Evolutionary conservation across 1,140 invertebrate genomes (phyloP), one percentile per base, ranked within the genome.

Genomic region (Drosophila miranda): DNA sequence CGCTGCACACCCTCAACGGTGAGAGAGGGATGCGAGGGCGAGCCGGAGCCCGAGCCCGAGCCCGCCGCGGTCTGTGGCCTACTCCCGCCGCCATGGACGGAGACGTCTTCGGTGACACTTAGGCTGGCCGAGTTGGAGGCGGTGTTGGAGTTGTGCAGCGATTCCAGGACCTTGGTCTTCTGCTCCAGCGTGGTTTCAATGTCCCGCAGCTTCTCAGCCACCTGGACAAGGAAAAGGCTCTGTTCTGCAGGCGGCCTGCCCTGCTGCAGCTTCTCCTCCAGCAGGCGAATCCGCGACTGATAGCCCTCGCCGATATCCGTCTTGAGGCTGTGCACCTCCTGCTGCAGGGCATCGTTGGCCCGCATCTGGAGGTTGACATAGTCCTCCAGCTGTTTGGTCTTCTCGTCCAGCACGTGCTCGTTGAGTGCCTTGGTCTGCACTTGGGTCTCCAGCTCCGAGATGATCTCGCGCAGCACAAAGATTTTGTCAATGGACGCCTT

Each of bases 31-130:
- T 89, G 88, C 5, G 62, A 43, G 11, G 89, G 83, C 2, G 78
- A 80, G 11, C 86, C 80, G 2, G 78, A 80, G 2, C 59, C 23
- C 0, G 23, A 80, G 3, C 59, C 23, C 4, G 23, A 80, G 2
- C 59, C 63, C 8, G 67, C 77, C 1, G 75, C 50, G 1, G 88
- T 77, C 9, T 51, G 62, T 3, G 68, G 23, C 11, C 67, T 84
- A 26, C 59, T 80, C 3, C 11, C 11, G 34, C 34, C 34, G 16
- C 52, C 69, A 9, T 94, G 93, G 2, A 95, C 92, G 0, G 95
- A 96, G 41, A 96, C 94, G 86, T 96, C 95, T 89, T 97, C 96
- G 64, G 95, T 95, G 19, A 94, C 95, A 42, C 95, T 95, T 69
- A 94, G 94, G 61, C 94, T 92, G 81, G 90, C 92, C 2, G 90